Percentiles rank a stretch among this genome's conserved stretches.
Evolutionary conservation across 2,113 vertebrate species (phyloP).

Genomic region (Sphyrna mokarran): DNA sequence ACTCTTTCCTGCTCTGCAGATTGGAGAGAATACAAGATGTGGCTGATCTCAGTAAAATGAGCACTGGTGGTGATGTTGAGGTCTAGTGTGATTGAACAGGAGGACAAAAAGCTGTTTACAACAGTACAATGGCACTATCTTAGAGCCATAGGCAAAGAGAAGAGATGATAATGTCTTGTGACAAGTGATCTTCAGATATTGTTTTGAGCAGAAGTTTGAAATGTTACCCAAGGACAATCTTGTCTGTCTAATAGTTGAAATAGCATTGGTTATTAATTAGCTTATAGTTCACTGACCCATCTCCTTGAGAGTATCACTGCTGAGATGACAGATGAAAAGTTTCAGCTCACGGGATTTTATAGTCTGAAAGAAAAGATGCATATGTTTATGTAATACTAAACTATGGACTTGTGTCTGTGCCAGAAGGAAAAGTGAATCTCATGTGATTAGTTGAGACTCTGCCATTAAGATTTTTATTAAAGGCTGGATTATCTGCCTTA

Average conservation of each 20-base stretch:
- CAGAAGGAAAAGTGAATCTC: not conserved
- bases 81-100: not conserved
- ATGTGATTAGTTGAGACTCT: not conserved
- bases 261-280: not conserved
- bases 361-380: not conserved
- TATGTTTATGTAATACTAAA: slow-evolving; percentile 20
- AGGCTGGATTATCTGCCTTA: not conserved
- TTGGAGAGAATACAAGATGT: not conserved
- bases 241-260: not conserved
- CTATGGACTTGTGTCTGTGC: not conserved
- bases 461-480: not conserved
- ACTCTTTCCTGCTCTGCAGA: not conserved
- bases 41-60: not conserved
- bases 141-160: not conserved
- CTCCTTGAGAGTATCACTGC: too few species aligned
- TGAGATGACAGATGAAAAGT: slow-evolving; percentile 11
- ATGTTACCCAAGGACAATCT: not conserved
- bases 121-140: not conserved
- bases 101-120: not conserved
- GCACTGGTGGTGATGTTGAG: not conserved
- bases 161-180: slow-evolving; percentile 21
- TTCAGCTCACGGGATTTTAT: not conserved
- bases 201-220: not conserved
- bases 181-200: not conserved
- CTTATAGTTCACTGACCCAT: not conserved